Evolutionary conservation across 2,888 invertebrate species (phyloP), one percentile per base, ranked within the genome.

Genomic region (Metallyticus violacea): DNA sequence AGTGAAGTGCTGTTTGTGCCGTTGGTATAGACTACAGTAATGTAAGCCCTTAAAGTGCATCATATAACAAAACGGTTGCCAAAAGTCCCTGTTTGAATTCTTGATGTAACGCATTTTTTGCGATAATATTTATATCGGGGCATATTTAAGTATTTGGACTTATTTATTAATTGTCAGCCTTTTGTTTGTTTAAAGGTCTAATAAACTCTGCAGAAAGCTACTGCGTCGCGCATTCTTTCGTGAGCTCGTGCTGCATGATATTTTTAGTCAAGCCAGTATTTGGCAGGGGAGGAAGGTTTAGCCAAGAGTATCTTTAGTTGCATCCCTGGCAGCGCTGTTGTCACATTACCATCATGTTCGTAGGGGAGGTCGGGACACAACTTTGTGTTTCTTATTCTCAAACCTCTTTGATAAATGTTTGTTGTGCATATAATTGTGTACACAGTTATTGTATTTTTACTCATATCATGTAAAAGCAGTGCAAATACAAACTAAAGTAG

Each of bases 241-340:
- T 81, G 87, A 87, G 87, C 86, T 85, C 87, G 86, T 80, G 30
- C 27, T 80, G 85, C 77, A 92, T 92, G 93, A 92, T 94, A 94
- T 94, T 94, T 94, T 94, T 94, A 94, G 94, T 94, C 92, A 93
- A 93, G 93, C 87, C 93, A 94, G 93, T 93, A 94, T 93, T 94
- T 94, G 94, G 94, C 94, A 94, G 93, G 92, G 93, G 92, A 85
- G 85, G 87, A 86, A 78, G 87, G 86, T 87, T 81, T 85, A 87
- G 88, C 87, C 89, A 83, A 88, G 88, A 89, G 89, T 88, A 88
- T 88, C 89, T 89, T 90, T 89, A 90, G 90, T 90, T 89, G 89
- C 89, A 90, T 90, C 90, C 89, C 90, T 89, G 90, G 89, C 79
- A 88, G 90, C 89, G 88, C 87, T 88, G 89, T 89, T 89, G 89